Conservation (phyloP, 2,888 invertebrate genomes). For the Drosophila kuntzei region DNA sequence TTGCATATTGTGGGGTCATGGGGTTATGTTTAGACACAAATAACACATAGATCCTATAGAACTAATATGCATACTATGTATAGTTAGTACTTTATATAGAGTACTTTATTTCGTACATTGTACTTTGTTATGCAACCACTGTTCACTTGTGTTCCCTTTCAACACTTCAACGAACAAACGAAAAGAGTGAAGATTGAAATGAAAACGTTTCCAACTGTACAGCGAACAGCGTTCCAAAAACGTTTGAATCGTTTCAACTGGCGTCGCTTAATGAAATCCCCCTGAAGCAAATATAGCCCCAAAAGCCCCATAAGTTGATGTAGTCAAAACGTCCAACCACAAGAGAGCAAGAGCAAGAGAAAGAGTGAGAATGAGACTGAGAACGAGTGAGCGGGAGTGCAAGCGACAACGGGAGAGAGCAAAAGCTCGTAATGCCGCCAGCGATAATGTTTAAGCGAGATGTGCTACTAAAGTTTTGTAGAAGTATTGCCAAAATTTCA, state of each 20-base stretch:
- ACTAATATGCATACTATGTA: neutral
- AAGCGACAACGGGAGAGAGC: neutral
- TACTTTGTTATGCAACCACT: conserved; percentile 39
- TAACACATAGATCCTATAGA: conserved; percentile 15
- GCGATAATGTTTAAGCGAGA: conserved; percentile 9
- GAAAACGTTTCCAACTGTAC: conserved; percentile 13
- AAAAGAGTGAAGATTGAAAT: conserved; percentile 18
- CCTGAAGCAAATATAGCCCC: conserved; percentile 3
- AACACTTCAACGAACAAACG: conserved; percentile 20
- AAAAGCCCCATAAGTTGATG: conserved; percentile 41
- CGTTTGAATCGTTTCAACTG: conserved; percentile 39
- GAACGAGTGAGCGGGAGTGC: neutral
- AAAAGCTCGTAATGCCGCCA: neutral
- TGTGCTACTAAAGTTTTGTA: conserved; percentile 1
- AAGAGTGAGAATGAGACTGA: neutral
- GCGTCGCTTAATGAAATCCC: conserved; percentile 47
- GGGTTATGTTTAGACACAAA: conserved; percentile 26
- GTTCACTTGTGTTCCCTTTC: conserved; percentile 31
- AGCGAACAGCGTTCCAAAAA: conserved; percentile 16
- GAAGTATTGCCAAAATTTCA: too few species aligned
- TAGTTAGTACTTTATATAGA: conserved; percentile 10
- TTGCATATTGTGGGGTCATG: conserved; percentile 13
- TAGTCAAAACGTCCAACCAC: conserved; percentile 3
- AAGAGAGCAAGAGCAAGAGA: neutral
- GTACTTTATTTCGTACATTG: too few species aligned